These are phyloP conservation scores for Vanessa tameamea DNA, from an alignment of 1,140 invertebrate species.

Conservation along the genomic window DNA sequence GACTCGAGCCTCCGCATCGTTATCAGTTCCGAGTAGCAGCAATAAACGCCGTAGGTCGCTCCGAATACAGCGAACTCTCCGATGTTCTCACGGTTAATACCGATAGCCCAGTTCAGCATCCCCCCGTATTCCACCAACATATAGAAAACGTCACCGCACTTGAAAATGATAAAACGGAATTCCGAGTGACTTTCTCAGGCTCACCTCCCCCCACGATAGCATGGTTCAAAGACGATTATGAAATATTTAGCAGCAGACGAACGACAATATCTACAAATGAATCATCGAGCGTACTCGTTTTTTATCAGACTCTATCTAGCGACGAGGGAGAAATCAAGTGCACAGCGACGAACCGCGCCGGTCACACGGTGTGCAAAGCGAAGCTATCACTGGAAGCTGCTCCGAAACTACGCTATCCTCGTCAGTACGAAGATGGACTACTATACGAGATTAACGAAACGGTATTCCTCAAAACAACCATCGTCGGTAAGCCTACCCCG, in stretches of 20 bases:
- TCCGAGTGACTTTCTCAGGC: conserved; percentile 90
- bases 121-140: conserved; percentile 86
- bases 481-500: conserved; percentile 93
- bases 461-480: conserved; percentile 92
- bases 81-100: conserved; percentile 89
- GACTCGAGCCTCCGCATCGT: conserved; percentile 91
- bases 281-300: conserved; percentile 89
- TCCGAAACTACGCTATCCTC: conserved; percentile 88
- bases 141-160: conserved; percentile 84
- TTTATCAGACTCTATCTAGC: conserved; percentile 88
- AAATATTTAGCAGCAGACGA: conserved; percentile 90
- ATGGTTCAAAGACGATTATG: conserved; percentile 96
- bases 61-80: conserved; percentile 88
- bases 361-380: conserved; percentile 88
- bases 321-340: conserved; percentile 95
- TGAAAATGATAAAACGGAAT: conserved; percentile 91
- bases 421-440: conserved; percentile 92
- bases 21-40: conserved; percentile 95
- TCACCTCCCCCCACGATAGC: conserved; percentile 91
- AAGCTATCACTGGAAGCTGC: conserved; percentile 89
- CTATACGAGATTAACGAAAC: conserved; percentile 94
- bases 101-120: conserved; percentile 84
- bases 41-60: conserved; percentile 91
- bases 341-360: conserved; percentile 90
- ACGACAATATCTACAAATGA: conserved; percentile 89